Evolutionary conservation across 2,888 invertebrate species (phyloP).

Genomic region (Lithophane semibrunnea): DNA sequence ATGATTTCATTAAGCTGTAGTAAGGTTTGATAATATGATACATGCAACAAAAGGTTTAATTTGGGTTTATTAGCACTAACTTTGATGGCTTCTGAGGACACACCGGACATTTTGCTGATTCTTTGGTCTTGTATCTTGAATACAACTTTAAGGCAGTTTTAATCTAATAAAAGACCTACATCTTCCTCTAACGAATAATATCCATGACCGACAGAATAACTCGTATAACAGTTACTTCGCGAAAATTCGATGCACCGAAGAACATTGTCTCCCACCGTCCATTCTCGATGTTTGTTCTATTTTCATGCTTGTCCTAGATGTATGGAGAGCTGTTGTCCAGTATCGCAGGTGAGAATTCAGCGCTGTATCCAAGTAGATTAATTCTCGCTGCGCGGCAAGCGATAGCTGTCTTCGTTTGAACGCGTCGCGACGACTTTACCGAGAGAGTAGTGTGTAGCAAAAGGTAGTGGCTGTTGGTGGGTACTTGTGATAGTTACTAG

Average conservation of each 20-base stretch:
- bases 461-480: slow-evolving; percentile 6
- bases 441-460: slow-evolving; percentile 6
- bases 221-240: neutral
- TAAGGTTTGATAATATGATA: neutral
- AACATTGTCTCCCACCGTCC: neutral
- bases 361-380: slow-evolving; percentile 50
- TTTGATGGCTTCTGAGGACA: neutral
- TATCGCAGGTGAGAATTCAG: slow-evolving; percentile 44
- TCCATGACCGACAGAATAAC: too few species aligned
- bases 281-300: neutral
- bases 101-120: neutral
- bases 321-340: slow-evolving; percentile 23
- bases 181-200: neutral
- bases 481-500: too few species aligned
- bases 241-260: neutral
- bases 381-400: slow-evolving; percentile 54
- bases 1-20: neutral
- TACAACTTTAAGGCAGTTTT: neutral
- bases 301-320: neutral
- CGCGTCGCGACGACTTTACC: slow-evolving; percentile 44
- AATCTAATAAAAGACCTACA: neutral
- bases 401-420: slow-evolving; percentile 57
- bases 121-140: neutral
- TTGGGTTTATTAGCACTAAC: neutral
- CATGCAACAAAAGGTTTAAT: neutral